Conservation (phyloP, 1,140 invertebrate species). For the Trialeurodes vaporariorum region DNA sequence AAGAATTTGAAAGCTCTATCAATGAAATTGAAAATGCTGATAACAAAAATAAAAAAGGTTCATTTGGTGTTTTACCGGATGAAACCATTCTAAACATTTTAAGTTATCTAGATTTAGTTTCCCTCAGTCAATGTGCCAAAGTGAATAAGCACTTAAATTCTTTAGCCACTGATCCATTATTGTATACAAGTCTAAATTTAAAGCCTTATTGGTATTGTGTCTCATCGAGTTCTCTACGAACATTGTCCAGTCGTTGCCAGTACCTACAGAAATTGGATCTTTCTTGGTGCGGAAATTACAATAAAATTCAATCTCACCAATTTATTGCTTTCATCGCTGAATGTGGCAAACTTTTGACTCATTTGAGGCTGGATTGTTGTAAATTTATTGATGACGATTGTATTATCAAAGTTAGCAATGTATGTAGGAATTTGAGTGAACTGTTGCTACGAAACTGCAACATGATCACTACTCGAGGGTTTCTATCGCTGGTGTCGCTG, state of each 20-base stretch:
- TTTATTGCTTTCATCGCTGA: slow-evolving; percentile 42
- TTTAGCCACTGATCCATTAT: slow-evolving; percentile 57
- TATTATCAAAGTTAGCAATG: slow-evolving; percentile 45
- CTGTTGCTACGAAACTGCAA: slow-evolving; percentile 49
- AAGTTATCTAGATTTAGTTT: slow-evolving; percentile 62
- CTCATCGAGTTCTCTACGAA: slow-evolving; percentile 35
- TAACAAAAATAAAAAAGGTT: slow-evolving; percentile 16
- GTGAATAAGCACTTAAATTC: slow-evolving; percentile 62
- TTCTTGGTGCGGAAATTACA: slow-evolving; percentile 76
- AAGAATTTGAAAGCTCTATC: slow-evolving; percentile 4
- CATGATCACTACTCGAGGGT: slow-evolving; percentile 41
- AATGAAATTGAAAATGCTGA: not conserved
- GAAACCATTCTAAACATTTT: slow-evolving; percentile 46
- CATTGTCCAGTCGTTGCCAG: slow-evolving; percentile 44
- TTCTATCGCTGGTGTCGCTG: slow-evolving; percentile 45
- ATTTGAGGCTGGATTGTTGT: slow-evolving; percentile 60
- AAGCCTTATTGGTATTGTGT: slow-evolving; percentile 45
- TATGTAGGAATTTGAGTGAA: slow-evolving; percentile 56
- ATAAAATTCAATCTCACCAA: slow-evolving; percentile 37
- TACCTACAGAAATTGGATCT: slow-evolving; percentile 65
- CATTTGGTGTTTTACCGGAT: slow-evolving; percentile 34
- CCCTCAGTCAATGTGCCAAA: slow-evolving; percentile 57
- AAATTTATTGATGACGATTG: slow-evolving; percentile 54
- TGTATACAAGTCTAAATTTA: slow-evolving; percentile 68
- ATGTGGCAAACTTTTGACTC: slow-evolving; percentile 51